Percentiles rank a stretch among this genome's conserved stretches.
These are phyloP conservation scores for Anas georgica DNA, from an alignment of 2,797 vertebrate genomes.

Conservation along the genomic window DNA sequence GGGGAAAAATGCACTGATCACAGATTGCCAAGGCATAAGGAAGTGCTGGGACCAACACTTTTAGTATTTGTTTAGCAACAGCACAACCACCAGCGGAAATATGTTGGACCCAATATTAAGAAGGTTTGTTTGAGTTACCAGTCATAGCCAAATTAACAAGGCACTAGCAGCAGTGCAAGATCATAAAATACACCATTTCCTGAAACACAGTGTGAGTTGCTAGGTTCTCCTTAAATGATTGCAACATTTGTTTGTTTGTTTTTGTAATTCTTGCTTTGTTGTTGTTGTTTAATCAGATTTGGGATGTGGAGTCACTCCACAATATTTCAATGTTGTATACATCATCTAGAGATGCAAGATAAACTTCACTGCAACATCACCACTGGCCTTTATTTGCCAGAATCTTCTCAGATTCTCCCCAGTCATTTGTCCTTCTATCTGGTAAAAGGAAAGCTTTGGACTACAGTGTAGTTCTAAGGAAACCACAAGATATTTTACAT, in stretches of 20 bases:
- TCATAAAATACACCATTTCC: neutral
- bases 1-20: neutral
- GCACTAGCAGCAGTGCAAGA: neutral
- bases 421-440: neutral
- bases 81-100: neutral
- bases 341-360: neutral
- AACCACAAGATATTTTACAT: neutral
- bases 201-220: neutral
- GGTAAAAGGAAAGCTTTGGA: neutral
- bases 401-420: neutral
- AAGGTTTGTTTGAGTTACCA: neutral
- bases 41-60: neutral
- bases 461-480: neutral
- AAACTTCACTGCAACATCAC: neutral
- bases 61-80: neutral
- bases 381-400: neutral
- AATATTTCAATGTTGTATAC: neutral
- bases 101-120: neutral
- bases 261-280: neutral
- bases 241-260: neutral
- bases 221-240: neutral
- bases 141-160: neutral
- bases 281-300: no score
- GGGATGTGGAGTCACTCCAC: neutral
- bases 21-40: neutral